phyloP scores from a whole-genome alignment of 1,140 invertebrate genomes.

The Maniola jurtina region DNA sequence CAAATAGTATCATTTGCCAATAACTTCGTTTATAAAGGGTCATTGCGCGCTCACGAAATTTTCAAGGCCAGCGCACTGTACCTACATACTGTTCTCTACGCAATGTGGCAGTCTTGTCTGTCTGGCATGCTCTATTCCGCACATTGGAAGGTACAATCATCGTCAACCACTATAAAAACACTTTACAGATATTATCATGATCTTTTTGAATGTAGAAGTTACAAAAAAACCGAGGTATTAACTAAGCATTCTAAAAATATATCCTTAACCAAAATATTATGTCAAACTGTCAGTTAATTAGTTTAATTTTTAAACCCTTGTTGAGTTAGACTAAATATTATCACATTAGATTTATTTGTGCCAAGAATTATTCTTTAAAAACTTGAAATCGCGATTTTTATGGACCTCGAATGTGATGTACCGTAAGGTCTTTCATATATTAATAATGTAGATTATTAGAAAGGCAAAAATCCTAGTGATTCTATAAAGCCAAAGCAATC shows the following conservation, averaged over 20 bases:
- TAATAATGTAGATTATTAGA: neutral
- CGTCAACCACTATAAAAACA: neutral
- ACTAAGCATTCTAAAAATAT: no score
- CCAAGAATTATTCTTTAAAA: no score
- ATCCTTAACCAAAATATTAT: no score
- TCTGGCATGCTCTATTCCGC: slow-evolving; percentile 35
- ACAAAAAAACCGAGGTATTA: no score
- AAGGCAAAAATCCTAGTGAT: neutral
- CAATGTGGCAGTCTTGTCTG: slow-evolving; percentile 39
- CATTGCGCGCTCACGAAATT: slow-evolving; percentile 44
- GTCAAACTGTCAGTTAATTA: neutral
- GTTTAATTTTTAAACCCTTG: neutral
- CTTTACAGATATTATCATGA: neutral
- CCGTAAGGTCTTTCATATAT: neutral
- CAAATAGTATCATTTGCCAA: slow-evolving; percentile 35
- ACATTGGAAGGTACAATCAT: slow-evolving; percentile 27
- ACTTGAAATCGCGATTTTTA: no score
- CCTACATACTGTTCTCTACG: slow-evolving; percentile 40
- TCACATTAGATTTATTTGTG: no score
- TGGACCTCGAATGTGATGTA: neutral
- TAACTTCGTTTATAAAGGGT: slow-evolving; percentile 47
- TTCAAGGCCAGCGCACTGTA: slow-evolving; percentile 39
- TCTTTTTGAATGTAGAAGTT: no score
- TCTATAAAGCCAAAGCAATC: neutral
- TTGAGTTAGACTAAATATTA: neutral